Evolutionary conservation across 2,797 vertebrate species (phyloP), one percentile per base, ranked within the genome.

Genomic region (Epinephelus malabaricus): DNA sequence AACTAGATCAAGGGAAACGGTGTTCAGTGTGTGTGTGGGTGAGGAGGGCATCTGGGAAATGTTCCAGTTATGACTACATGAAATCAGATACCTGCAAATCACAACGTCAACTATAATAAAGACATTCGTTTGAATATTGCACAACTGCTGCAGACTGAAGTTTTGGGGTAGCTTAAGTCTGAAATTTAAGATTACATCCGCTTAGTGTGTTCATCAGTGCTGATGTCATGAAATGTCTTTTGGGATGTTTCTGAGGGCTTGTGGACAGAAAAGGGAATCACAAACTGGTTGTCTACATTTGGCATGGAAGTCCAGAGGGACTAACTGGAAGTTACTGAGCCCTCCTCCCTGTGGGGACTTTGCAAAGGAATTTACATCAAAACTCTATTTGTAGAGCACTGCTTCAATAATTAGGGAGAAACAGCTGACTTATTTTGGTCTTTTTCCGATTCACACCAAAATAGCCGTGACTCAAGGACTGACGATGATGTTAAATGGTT

Each of bases 301-400:
- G 15, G 21, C 12, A 58, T 23, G 8, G 18, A 56, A 63, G 47
- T 40, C 27, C 17, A 61, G 6, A 51, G 8, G 19, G 50, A 72
- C 6, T 78, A 17, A 82, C 51, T 77, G 76, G 72, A 79, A 78
- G 55, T 61, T 30, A 54, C 27, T 21, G 49, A 51, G 18, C 1
- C 51, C 46, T 51, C 17, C 25, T 46, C 19, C 34, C 54, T 60
- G 59, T 59, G 7, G 13, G 15, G 70, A 38, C 38, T 70, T 70
- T 67, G n/a, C 61, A 61, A 13, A 78, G 68, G 75, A 79, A 86
- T 86, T 55, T n/a, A 80, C 25, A 72, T 78, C 62, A 60, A 43
- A 9, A 23, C 15, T 23, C 46, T 91, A 77, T 86, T 86, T 86
- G 88, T 85, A 76, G 80, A 74, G 23, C 12, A 5, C 25, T 47